phyloP scores from a whole-genome alignment of 1,140 invertebrate genomes.

The Parapsyche elsis region DNA sequence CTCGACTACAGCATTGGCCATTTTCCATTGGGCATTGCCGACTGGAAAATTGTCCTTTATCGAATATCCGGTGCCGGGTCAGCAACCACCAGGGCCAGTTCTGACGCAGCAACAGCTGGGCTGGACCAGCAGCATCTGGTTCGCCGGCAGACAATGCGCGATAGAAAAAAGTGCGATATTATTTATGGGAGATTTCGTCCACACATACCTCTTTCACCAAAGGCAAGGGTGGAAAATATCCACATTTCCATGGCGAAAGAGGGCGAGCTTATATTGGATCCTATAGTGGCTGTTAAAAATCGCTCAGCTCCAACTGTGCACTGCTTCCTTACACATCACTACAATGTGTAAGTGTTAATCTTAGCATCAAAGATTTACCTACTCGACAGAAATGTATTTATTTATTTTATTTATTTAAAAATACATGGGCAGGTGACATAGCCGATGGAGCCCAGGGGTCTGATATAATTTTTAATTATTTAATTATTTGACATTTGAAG shows the following conservation, averaged over 20 bases:
- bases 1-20: slow-evolving; percentile 5
- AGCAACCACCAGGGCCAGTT: slow-evolving; percentile 8
- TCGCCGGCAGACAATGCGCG: slow-evolving; percentile 22
- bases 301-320: slow-evolving; percentile 27
- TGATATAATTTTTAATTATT: too few species aligned
- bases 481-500: too few species aligned
- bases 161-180: slow-evolving; percentile 29
- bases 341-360: too few species aligned
- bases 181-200: slow-evolving; percentile 39
- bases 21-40: slow-evolving; percentile 13
- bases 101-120: slow-evolving; percentile 33
- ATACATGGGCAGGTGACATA: too few species aligned
- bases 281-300: slow-evolving; percentile 12
- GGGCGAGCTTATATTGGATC: slow-evolving; percentile 2
- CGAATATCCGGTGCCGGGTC: slow-evolving; percentile 27
- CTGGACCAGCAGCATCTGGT: background rate
- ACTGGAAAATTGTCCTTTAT: slow-evolving; percentile 41
- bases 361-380: background rate
- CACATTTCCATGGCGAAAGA: background rate
- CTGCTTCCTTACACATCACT: background rate
- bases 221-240: background rate
- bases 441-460: too few species aligned
- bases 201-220: background rate
- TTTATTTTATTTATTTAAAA: background rate
- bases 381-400: background rate